A percentile compares a stretch with the other conserved stretches of the same genome.
Evolutionary conservation across 2,113 vertebrate genomes (phyloP).

Genomic region (human (Homo sapiens)): DNA sequence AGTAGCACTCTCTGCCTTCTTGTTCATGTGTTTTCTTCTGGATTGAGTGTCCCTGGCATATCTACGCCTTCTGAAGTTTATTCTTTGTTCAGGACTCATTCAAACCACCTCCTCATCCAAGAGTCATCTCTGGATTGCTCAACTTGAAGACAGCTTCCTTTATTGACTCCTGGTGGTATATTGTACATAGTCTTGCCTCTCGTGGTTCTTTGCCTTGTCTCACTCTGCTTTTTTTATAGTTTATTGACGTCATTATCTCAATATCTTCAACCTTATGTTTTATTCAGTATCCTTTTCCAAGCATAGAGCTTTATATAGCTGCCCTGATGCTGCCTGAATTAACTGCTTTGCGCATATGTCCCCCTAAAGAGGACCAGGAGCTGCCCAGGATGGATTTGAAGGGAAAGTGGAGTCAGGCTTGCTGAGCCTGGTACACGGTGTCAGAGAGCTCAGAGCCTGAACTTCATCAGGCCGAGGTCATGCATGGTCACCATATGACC

Average conservation of each 20-base stretch:
- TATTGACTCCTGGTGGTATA: background rate
- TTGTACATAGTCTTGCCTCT: background rate
- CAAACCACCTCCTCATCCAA: background rate
- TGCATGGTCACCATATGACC: background rate
- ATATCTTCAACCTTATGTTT: background rate
- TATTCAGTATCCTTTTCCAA: background rate
- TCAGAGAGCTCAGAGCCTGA: background rate
- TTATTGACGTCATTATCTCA: background rate
- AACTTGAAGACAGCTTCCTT: background rate
- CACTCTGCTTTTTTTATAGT: background rate
- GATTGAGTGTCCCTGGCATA: background rate
- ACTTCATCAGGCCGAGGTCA: background rate
- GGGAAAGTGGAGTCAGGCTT: background rate
- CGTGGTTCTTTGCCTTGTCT: background rate
- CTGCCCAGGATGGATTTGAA: background rate
- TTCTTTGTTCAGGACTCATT: background rate
- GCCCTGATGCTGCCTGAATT: background rate
- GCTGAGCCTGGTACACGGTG: background rate
- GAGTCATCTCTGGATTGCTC: background rate
- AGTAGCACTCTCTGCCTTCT: background rate
- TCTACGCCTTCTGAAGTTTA: background rate
- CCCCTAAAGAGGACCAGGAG: background rate
- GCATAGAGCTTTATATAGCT: background rate
- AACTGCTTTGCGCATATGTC: background rate
- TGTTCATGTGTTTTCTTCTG: background rate